phyloP scores from a whole-genome alignment of 2,113 vertebrate genomes.

The Paraplagusia blochii region DNA sequence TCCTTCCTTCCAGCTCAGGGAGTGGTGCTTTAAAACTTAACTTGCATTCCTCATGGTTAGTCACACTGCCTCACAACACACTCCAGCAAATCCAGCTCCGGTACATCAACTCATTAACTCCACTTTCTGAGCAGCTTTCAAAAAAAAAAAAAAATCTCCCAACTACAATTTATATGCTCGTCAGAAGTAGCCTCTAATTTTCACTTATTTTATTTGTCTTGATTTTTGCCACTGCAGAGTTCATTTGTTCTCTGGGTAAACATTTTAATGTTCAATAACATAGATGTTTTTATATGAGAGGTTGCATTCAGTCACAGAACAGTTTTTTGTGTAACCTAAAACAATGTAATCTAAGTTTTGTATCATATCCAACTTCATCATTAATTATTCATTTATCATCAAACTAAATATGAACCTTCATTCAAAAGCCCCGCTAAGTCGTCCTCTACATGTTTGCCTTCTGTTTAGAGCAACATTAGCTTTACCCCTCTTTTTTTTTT shows the following conservation, averaged over 20 bases:
- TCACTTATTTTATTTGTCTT: too few relatives aligned
- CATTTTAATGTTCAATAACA: too few relatives aligned
- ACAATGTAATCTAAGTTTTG: slow-evolving; percentile 15
- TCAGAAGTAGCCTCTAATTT: too few relatives aligned
- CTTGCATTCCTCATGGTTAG: slow-evolving; percentile 66
- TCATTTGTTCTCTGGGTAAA: too few relatives aligned
- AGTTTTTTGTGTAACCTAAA: slow-evolving; percentile 12
- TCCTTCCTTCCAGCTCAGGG: slow-evolving; percentile 34
- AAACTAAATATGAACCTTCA: too few relatives aligned
- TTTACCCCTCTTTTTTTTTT: slow-evolving; percentile 39
- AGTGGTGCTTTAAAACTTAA: slow-evolving; percentile 37
- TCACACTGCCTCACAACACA: slow-evolving; percentile 48
- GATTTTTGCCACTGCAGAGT: too few relatives aligned
- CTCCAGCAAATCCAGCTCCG: slow-evolving; percentile 40
- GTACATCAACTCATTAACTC: slow-evolving; percentile 62
- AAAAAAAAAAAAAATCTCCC: too few relatives aligned
- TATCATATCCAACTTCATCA: slow-evolving; percentile 21
- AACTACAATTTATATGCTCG: too few relatives aligned
- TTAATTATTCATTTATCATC: too few relatives aligned
- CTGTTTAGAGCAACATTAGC: slow-evolving; percentile 23
- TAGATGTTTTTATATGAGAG: too few relatives aligned
- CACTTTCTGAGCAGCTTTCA: slow-evolving; percentile 53
- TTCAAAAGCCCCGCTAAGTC: slow-evolving; percentile 9
- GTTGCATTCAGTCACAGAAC: slow-evolving; percentile 33
- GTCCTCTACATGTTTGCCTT: slow-evolving; percentile 3